Base-by-base conservation (phyloP, 2,797 vertebrate genomes). In the Gallinago stenura region DNA sequence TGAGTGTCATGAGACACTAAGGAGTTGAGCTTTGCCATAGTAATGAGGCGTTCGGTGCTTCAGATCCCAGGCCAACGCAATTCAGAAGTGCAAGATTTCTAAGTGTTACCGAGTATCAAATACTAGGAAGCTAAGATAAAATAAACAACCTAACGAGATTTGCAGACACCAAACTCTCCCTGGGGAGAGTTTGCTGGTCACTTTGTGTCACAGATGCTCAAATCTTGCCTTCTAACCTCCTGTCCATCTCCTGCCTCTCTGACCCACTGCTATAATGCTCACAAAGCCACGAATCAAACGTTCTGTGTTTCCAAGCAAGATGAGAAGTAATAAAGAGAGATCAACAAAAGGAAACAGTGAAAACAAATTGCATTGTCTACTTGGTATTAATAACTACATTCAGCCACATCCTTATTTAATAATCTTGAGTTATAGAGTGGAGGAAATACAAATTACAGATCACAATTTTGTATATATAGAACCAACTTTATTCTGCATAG, bases 381-480 rank as follows among this genome's bases (percentile, higher is more conserved):
- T 20, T 9, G 3, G 48, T 89, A 95, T 96, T 95, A 96, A 95
- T 82, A 96, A 93, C 71, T 87, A 75, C 60, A 84, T 79, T 80
- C 73, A 94, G 65, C 31, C 79, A 93, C 83, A 93, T 92, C 80
- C 71, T 89, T 93, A 75, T 84, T 97, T 64, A 96, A 96, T 94
- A 96, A 95, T 72, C 39, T 61, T 87, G 84, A 95, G 62, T 83
- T 92, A 87, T 39, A 86, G 22, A 46, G 82, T 2, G 2, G 72
- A 87, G 66, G 69, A 96, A 96, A 96, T 90, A 93, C 69, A 93
- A 96, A 96, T 92, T 96, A 87, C 62, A 94, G 87, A 83, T 82
- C 75, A 87, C 39, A 17, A 57, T 93, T 95, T 94, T 69, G 64
- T 79, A 80, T 60, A 75, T 64, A 82, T 22, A 84, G 69, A 71